Conservation (phyloP, 2,888 invertebrate species). For the Phaedon cochleariae region DNA sequence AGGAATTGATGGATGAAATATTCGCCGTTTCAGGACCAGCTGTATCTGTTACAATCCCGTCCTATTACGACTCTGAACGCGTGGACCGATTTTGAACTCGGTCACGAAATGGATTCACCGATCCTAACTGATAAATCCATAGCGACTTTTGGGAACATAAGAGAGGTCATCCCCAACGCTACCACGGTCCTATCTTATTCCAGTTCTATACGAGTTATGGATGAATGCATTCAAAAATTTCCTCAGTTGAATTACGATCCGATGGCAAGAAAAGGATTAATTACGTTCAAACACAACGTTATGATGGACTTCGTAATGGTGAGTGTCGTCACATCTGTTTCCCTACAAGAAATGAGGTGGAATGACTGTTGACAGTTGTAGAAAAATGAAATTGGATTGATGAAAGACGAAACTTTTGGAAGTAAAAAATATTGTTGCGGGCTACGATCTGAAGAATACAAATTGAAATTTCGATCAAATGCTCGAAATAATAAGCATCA, state of each 20-base stretch:
- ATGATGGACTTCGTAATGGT: conserved; percentile 53
- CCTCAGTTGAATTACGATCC: conserved; percentile 35
- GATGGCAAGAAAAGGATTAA: conserved; percentile 35
- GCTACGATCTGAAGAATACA: no score
- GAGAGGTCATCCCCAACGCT: conserved; percentile 65
- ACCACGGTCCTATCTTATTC: conserved; percentile 57
- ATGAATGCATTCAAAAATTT: conserved; percentile 40
- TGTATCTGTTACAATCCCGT: conserved; percentile 78
- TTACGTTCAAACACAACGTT: conserved; percentile 54
- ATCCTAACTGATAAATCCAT: conserved; percentile 72
- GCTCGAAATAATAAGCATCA: no score
- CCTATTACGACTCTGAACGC: conserved; percentile 77
- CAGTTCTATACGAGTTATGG: conserved; percentile 28
- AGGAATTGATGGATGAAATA: no score
- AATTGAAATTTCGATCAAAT: no score
- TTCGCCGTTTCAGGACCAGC: conserved; percentile 60
- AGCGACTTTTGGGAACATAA: conserved; percentile 76
- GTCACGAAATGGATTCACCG: conserved; percentile 79
- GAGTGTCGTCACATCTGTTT: conserved; percentile 39
- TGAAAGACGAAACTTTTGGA: no score
- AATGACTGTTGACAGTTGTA: no score
- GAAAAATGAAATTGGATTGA: no score
- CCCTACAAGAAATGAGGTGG: no score
- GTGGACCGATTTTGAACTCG: conserved; percentile 81
- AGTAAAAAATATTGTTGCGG: no score